phyloP scores from a whole-genome alignment of 2,113 vertebrate genomes.

The Sylvia atricapilla region DNA sequence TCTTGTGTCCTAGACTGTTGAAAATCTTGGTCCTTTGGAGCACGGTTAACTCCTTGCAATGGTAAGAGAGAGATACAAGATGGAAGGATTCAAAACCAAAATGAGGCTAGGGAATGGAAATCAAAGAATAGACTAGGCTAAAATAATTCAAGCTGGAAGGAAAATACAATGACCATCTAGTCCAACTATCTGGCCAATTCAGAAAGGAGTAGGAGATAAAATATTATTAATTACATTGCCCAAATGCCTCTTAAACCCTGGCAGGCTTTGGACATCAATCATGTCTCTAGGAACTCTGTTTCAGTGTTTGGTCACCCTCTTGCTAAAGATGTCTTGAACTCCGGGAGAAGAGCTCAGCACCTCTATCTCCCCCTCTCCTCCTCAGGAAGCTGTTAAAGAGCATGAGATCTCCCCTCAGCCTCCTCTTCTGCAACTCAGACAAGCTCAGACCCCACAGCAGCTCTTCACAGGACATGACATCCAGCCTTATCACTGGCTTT shows the following conservation, averaged over 20 bases:
- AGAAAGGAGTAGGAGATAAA: neutral
- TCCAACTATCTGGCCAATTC: neutral
- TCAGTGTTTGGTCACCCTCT: neutral
- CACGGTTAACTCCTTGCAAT: neutral
- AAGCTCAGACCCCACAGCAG: neutral
- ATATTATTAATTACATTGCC: neutral
- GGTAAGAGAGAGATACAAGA: neutral
- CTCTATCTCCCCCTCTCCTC: too few species aligned
- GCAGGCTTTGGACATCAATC: neutral
- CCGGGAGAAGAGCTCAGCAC: neutral
- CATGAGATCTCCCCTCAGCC: fast-evolving
- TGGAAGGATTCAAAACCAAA: neutral
- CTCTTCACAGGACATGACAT: neutral
- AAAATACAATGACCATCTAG: neutral
- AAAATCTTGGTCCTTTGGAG: neutral
- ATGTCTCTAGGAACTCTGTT: neutral
- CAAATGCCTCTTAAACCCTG: neutral
- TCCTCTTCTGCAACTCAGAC: neutral
- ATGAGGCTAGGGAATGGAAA: neutral
- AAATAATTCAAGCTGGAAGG: neutral
- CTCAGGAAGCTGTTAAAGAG: neutral
- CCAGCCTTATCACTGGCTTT: neutral
- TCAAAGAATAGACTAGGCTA: neutral
- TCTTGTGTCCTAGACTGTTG: neutral
- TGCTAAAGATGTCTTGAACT: fast-evolving